A percentile compares a stretch with the other conserved stretches of the same genome.
Evolutionary conservation across 2,113 vertebrate species (phyloP).

Genomic region (Tympanuchus pallidicinctus): DNA sequence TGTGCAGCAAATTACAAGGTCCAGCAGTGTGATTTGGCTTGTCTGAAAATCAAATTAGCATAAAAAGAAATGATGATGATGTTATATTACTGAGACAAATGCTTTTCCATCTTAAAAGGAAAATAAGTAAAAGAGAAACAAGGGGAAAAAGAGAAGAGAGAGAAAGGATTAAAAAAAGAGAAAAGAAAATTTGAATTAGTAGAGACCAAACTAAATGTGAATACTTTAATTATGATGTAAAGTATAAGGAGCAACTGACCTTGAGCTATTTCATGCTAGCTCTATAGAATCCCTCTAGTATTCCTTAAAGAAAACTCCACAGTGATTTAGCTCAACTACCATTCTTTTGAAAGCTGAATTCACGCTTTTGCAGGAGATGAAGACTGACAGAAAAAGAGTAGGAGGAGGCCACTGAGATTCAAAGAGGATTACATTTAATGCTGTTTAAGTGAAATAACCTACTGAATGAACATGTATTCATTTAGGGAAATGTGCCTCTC

Average conservation of each 20-base stretch:
- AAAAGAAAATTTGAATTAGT: not conserved
- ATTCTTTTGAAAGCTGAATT: slow-evolving; percentile 70
- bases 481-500: slow-evolving; percentile 63
- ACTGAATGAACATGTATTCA: slow-evolving; percentile 50
- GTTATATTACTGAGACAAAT: slow-evolving; percentile 23
- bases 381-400: slow-evolving; percentile 66
- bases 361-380: slow-evolving; percentile 69
- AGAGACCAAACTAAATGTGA: not conserved
- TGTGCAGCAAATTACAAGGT: slow-evolving; percentile 9
- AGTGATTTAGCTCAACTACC: slow-evolving; percentile 66
- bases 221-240: slow-evolving; percentile 67
- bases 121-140: not conserved
- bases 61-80: slow-evolving; percentile 18
- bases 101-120: not conserved
- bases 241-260: slow-evolving; percentile 32
- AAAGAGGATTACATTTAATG: slow-evolving; percentile 75
- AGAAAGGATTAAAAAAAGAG: no score
- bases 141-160: accelerated
- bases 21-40: slow-evolving; percentile 30
- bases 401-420: slow-evolving; percentile 36
- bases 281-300: slow-evolving; percentile 48
- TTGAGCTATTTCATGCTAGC: slow-evolving; percentile 62
- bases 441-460: slow-evolving; percentile 70
- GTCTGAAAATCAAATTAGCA: slow-evolving; percentile 61
- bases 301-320: slow-evolving; percentile 61